These are phyloP conservation scores for Acromyrmex echinatior DNA, from an alignment of 1,140 invertebrate genomes.

Conservation along the genomic window DNA sequence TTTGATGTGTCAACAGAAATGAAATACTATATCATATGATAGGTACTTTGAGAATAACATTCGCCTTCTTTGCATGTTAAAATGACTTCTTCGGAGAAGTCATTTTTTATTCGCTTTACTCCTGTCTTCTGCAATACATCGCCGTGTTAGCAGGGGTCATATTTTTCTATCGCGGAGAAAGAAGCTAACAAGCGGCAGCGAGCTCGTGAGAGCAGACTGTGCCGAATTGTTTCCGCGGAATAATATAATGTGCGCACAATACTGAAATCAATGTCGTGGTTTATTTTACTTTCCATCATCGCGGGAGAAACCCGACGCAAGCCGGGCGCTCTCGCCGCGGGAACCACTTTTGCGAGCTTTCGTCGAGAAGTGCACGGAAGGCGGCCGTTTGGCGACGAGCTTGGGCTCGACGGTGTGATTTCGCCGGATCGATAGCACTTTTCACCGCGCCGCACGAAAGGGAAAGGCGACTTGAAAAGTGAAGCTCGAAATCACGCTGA, in stretches of 20 bases:
- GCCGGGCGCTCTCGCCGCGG: not conserved
- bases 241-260: slow-evolving; percentile 44
- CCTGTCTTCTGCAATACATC: slow-evolving; percentile 14
- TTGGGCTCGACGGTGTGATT: slow-evolving; percentile 18
- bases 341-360: slow-evolving; percentile 20
- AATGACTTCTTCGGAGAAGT: slow-evolving; percentile 32
- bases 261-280: slow-evolving; percentile 58
- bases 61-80: not conserved
- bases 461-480: slow-evolving; percentile 50
- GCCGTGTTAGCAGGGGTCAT: slow-evolving; percentile 27
- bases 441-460: slow-evolving; percentile 49
- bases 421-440: slow-evolving; percentile 57
- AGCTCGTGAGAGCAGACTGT: slow-evolving; percentile 41
- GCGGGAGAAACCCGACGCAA: slow-evolving; percentile 25
- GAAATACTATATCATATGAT: not conserved
- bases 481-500: slow-evolving; percentile 38
- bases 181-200: slow-evolving; percentile 8
- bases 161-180: slow-evolving; percentile 1
- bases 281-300: slow-evolving; percentile 62
- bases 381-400: slow-evolving; percentile 20
- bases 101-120: not conserved
- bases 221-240: slow-evolving; percentile 53
- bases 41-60: not conserved
- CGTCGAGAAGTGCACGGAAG: slow-evolving; percentile 18
- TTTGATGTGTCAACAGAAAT: not conserved